A percentile compares a stretch with the other conserved stretches of the same genome.
phyloP scores from a whole-genome alignment of 2,113 vertebrate genomes.

The Dunckerocampus dactyliophorus region DNA sequence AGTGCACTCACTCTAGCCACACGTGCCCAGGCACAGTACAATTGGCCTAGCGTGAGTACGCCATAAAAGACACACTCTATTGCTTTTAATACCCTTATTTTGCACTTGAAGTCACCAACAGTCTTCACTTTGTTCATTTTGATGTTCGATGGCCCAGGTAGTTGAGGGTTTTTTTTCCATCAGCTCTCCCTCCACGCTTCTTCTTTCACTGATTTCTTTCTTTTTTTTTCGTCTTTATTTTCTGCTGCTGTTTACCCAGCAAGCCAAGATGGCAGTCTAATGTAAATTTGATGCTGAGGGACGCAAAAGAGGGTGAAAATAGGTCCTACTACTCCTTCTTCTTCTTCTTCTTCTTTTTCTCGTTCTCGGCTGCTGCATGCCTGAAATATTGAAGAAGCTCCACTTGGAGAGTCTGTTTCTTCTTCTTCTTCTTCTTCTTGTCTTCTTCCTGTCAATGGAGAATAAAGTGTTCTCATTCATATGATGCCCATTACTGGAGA shows the following conservation, averaged over 20 bases:
- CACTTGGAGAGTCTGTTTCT: conserved; percentile 32
- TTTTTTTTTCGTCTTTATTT: too few species aligned
- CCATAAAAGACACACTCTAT: too few species aligned
- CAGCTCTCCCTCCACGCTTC: not conserved
- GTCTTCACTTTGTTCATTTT: too few species aligned
- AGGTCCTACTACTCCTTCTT: conserved; percentile 24
- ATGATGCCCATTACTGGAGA: not conserved
- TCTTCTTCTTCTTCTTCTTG: conserved; percentile 1
- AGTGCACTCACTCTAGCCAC: too few species aligned
- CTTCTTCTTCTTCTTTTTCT: too few species aligned
- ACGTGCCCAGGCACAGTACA: too few species aligned
- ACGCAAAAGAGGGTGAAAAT: conserved; percentile 37
- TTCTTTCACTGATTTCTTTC: not conserved
- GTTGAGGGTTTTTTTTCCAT: too few species aligned
- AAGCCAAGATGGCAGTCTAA: conserved; percentile 26
- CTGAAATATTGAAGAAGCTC: conserved; percentile 58
- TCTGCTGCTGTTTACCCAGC: conserved; percentile 14
- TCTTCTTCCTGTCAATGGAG: not conserved
- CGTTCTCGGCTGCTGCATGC: conserved; percentile 3
- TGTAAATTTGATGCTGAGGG: conserved; percentile 55
- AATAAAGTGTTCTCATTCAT: too few species aligned
- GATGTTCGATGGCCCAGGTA: too few species aligned
- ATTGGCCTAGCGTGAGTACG: too few species aligned
- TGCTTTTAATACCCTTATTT: too few species aligned
- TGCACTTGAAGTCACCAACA: too few species aligned